These are phyloP conservation scores for Scartelaos histophorus DNA, from an alignment of 2,113 vertebrate species.

Conservation along the genomic window DNA sequence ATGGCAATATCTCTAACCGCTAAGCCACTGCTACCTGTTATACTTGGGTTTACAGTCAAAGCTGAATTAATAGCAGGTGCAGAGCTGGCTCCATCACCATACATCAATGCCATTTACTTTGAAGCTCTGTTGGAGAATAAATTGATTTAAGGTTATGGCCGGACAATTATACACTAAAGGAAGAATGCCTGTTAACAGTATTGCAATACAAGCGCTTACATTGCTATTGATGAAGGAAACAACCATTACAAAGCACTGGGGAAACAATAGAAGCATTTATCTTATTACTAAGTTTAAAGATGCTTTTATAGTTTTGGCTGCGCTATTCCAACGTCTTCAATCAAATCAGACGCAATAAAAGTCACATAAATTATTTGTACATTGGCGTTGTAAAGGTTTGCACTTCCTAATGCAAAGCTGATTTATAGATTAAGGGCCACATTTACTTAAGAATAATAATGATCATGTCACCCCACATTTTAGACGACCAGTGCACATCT, in stretches of 20 bases:
- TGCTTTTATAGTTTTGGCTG: not conserved
- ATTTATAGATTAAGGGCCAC: not conserved
- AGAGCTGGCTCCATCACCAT: conserved; percentile 1
- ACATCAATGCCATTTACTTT: conserved; percentile 3
- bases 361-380: not conserved
- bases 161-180: not conserved
- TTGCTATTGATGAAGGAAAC: not conserved
- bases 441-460: not conserved
- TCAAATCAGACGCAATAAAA: not conserved
- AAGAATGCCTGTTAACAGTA: not conserved
- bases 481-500: not conserved
- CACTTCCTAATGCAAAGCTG: not conserved
- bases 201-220: not conserved
- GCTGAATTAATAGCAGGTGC: not conserved
- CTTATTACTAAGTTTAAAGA: not conserved
- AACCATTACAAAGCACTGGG: not conserved
- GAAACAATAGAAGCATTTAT: not conserved
- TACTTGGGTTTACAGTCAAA: not conserved
- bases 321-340: not conserved
- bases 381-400: not conserved
- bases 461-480: not conserved
- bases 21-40: not conserved
- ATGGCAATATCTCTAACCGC: not conserved
- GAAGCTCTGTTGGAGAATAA: not conserved
- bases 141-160: conserved; percentile 5